Conservation (phyloP, 37 sponge, comb jelly and placozoan species). For the Oopsacas minuta region DNA sequence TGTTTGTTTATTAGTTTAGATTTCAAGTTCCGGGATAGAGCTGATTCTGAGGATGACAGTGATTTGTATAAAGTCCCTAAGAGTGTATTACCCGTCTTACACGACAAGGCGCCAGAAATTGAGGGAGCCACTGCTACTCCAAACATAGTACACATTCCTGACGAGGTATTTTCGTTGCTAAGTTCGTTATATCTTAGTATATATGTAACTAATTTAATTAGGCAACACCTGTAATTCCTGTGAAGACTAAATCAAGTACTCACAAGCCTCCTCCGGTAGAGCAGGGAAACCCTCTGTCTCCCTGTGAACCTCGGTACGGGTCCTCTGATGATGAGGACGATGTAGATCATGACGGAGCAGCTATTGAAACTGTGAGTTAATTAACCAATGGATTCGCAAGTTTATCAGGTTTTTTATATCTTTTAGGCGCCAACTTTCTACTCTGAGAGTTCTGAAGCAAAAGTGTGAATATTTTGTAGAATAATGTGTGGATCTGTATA, state of each 20-base stretch:
- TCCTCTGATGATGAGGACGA: slow-evolving; percentile 18
- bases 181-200: too few species aligned
- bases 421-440: background rate
- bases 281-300: background rate
- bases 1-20: background rate
- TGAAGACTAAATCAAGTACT: background rate
- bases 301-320: background rate
- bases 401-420: background rate
- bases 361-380: background rate
- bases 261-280: background rate
- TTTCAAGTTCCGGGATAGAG: background rate
- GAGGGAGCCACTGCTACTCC: background rate
- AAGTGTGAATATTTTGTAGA: too few species aligned
- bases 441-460: background rate
- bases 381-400: background rate
- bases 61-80: background rate
- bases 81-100: background rate
- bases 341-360: background rate
- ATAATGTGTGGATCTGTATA: background rate
- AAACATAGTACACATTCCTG: background rate
- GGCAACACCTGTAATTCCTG: background rate
- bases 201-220: background rate
- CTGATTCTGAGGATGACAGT: slow-evolving; percentile 1
- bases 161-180: background rate
- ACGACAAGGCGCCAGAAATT: background rate